Percentiles rank a stretch among this genome's conserved stretches.
These are phyloP conservation scores for Triops longicaudatus DNA, from an alignment of 1,140 invertebrate species.

Conservation along the genomic window DNA sequence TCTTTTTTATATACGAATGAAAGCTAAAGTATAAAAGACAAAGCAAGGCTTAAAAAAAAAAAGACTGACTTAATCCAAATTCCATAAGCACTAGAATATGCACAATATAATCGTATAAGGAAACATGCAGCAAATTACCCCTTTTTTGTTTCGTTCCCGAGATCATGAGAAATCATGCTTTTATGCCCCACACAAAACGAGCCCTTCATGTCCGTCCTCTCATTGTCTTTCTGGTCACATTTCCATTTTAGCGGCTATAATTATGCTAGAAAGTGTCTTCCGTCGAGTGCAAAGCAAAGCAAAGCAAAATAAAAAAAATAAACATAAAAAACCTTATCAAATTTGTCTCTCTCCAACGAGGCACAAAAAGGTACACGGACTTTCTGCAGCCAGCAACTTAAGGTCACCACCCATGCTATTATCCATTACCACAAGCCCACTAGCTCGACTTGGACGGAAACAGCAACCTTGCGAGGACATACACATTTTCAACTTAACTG, in stretches of 20 bases:
- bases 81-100: constrained; percentile 1
- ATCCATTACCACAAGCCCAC: constrained; percentile 10
- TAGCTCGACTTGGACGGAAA: not conserved
- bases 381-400: not conserved
- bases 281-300: not conserved
- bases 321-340: not conserved
- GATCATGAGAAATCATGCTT: too few species aligned
- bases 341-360: not conserved
- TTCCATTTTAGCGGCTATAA: not conserved
- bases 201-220: too few species aligned
- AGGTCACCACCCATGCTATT: not conserved
- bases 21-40: not conserved
- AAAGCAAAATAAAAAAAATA: not conserved
- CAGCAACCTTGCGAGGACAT: not conserved
- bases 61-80: not conserved
- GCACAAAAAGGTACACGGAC: not conserved
- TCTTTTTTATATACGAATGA: not conserved
- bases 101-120: not conserved
- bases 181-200: too few species aligned
- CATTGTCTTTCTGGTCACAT: not conserved
- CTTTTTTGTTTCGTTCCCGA: too few species aligned
- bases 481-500: not conserved
- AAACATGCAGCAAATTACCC: not conserved
- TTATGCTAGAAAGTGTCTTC: not conserved
- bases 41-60: not conserved